Conservation (phyloP, 2,888 invertebrate genomes). For the Rhamnusium bicolor region DNA sequence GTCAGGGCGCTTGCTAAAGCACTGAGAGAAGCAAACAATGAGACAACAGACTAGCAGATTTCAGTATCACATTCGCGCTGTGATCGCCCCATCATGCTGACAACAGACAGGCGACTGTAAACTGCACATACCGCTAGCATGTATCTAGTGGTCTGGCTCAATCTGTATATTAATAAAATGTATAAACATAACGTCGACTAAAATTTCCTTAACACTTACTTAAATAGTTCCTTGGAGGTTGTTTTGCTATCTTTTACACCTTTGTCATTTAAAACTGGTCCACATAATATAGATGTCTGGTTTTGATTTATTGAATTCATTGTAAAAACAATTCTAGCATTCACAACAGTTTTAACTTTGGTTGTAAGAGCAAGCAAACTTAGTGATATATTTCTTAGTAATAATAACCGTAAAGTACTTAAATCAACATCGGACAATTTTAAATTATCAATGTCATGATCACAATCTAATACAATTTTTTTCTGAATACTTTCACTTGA, state of each 20-base stretch:
- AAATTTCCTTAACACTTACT: slow-evolving; percentile 67
- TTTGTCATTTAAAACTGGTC: slow-evolving; percentile 75
- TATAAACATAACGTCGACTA: not conserved
- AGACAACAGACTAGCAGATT: too few species aligned
- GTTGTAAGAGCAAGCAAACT: slow-evolving; percentile 68
- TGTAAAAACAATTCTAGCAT: slow-evolving; percentile 64
- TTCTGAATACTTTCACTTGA: slow-evolving; percentile 45
- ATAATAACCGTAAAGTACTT: slow-evolving; percentile 65
- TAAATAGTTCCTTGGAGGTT: slow-evolving; percentile 73
- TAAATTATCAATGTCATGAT: slow-evolving; percentile 57
- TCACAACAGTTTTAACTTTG: slow-evolving; percentile 65
- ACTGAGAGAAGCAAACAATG: too few species aligned
- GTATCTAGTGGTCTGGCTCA: too few species aligned
- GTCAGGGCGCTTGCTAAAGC: too few species aligned
- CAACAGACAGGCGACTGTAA: too few species aligned
- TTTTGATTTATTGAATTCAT: slow-evolving; percentile 69
- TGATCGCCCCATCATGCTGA: too few species aligned
- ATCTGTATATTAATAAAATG: not conserved
- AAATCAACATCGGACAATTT: slow-evolving; percentile 63
- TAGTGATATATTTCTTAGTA: slow-evolving; percentile 65
- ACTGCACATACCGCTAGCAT: too few species aligned
- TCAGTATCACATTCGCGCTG: too few species aligned
- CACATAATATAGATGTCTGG: slow-evolving; percentile 71
- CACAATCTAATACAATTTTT: slow-evolving; percentile 53
- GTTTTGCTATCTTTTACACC: slow-evolving; percentile 73